Percentiles rank a stretch among this genome's conserved stretches.
These are phyloP conservation scores for Galerucella calmariensis DNA, from an alignment of 2,888 invertebrate genomes.

Conservation along the genomic window DNA sequence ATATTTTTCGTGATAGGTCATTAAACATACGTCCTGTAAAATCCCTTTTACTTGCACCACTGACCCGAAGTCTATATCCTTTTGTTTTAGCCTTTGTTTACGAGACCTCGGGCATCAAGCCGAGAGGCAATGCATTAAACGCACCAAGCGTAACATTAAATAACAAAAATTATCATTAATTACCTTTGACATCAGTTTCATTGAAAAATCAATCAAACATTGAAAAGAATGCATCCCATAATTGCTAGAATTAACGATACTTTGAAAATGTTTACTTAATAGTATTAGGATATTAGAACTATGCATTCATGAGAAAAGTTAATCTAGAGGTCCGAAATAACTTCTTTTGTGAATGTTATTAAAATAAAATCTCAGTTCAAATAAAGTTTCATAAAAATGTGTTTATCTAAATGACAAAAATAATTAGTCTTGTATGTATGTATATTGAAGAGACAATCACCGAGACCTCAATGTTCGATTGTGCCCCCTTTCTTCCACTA, in stretches of 20 bases:
- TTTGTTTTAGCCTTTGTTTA: conserved; percentile 22
- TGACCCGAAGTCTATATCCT: conserved; percentile 18
- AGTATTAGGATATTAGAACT: neutral
- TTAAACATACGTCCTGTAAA: conserved; percentile 4
- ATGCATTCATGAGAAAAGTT: no score
- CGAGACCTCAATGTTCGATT: no score
- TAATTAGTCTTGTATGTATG: no score
- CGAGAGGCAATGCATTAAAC: conserved; percentile 21
- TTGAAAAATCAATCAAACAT: conserved; percentile 38
- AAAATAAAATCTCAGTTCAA: no score
- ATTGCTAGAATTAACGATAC: conserved; percentile 26
- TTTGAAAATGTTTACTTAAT: conserved; percentile 4
- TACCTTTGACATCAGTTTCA: conserved; percentile 30
- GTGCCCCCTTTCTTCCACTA: no score
- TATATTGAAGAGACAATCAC: no score
- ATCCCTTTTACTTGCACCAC: conserved; percentile 18
- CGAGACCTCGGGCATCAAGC: conserved; percentile 18
- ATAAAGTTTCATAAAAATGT: no score
- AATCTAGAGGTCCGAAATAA: no score
- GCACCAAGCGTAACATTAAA: conserved; percentile 28
- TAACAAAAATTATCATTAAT: conserved; percentile 35
- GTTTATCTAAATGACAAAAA: no score
- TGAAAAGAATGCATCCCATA: conserved; percentile 34
- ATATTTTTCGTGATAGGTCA: conserved; percentile 2
- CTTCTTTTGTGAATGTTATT: no score